phyloP scores from a whole-genome alignment of 1,140 invertebrate species.

The Caenorhabditis remanei region DNA sequence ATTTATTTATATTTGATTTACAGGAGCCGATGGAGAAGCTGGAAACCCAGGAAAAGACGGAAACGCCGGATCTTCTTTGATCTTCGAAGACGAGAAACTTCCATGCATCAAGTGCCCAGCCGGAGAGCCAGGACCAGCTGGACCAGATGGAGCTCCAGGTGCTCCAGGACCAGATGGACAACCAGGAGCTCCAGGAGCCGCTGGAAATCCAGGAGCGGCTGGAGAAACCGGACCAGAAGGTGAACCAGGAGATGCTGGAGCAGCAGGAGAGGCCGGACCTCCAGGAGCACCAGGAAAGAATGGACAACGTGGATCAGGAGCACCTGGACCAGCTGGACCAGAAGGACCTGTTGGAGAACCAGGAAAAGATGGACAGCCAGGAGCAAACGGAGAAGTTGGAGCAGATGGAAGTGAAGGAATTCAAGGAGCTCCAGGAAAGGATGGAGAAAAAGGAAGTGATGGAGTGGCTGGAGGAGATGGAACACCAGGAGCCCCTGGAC shows the following conservation, averaged over 20 bases:
- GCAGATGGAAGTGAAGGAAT: constrained; percentile 61
- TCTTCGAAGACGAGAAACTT: constrained; percentile 24
- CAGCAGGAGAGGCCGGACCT: constrained; percentile 59
- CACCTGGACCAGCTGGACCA: constrained; percentile 60
- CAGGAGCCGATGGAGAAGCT: constrained; percentile 45
- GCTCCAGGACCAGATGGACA: constrained; percentile 46
- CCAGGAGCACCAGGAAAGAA: constrained; percentile 57
- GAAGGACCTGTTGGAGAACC: constrained; percentile 60
- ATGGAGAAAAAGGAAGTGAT: constrained; percentile 47
- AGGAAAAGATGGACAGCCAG: constrained; percentile 61
- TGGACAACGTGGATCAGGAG: constrained; percentile 58
- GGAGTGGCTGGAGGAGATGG: constrained; percentile 47
- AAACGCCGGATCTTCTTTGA: constrained; percentile 33
- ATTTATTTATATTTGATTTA: not conserved
- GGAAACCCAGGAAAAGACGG: constrained; percentile 64
- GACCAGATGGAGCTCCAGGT: constrained; percentile 59
- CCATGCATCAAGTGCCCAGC: constrained; percentile 60
- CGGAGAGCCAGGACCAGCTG: constrained; percentile 55
- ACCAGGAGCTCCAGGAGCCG: constrained; percentile 54
- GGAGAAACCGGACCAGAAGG: constrained; percentile 58
- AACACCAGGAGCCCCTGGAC: constrained; percentile 44
- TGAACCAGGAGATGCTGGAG: constrained; percentile 62
- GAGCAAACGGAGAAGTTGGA: constrained; percentile 61
- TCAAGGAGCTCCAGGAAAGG: constrained; percentile 61
- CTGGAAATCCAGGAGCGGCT: constrained; percentile 50